phyloP scores from a whole-genome alignment of 2,113 vertebrate genomes.

The Aphyosemion australe region DNA sequence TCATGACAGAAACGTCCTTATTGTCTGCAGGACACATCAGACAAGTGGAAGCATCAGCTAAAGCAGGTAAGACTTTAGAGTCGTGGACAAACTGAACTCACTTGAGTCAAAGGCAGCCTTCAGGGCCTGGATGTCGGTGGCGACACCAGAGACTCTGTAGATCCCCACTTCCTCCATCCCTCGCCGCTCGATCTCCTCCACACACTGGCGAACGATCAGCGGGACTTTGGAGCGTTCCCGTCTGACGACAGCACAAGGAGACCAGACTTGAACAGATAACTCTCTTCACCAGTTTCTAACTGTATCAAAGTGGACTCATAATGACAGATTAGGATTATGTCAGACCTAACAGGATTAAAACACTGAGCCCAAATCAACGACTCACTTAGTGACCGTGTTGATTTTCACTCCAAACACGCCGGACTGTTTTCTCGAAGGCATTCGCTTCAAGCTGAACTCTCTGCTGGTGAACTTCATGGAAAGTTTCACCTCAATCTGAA shows the following conservation, averaged over 20 bases:
- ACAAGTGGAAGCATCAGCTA: slow-evolving; percentile 18
- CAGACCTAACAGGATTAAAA: neutral
- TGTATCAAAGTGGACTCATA: no score
- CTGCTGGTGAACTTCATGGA: slow-evolving; percentile 96
- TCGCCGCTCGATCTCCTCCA: slow-evolving; percentile 95
- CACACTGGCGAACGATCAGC: slow-evolving; percentile 94
- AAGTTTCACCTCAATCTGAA: slow-evolving; percentile 93
- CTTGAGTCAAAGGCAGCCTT: slow-evolving; percentile 96
- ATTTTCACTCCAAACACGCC: slow-evolving; percentile 98
- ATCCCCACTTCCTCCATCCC: slow-evolving; percentile 99
- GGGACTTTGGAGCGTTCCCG: slow-evolving; percentile 96
- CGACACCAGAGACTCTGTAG: slow-evolving; percentile 96
- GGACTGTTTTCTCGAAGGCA: slow-evolving; percentile 92
- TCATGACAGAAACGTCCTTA: slow-evolving; percentile 94
- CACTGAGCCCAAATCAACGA: slow-evolving; percentile 1
- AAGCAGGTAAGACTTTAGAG: no score
- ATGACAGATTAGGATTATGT: no score
- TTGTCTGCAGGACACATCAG: slow-evolving; percentile 81
- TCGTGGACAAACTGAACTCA: slow-evolving; percentile 75
- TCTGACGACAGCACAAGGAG: slow-evolving; percentile 62
- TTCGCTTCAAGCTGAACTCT: slow-evolving; percentile 95
- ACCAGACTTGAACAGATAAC: no score
- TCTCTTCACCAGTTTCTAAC: no score
- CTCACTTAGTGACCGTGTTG: slow-evolving; percentile 93
- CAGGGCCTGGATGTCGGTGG: slow-evolving; percentile 94